These are phyloP conservation scores for Cavia porcellus DNA, from an alignment of 2,113 vertebrate species.

Conservation along the genomic window DNA sequence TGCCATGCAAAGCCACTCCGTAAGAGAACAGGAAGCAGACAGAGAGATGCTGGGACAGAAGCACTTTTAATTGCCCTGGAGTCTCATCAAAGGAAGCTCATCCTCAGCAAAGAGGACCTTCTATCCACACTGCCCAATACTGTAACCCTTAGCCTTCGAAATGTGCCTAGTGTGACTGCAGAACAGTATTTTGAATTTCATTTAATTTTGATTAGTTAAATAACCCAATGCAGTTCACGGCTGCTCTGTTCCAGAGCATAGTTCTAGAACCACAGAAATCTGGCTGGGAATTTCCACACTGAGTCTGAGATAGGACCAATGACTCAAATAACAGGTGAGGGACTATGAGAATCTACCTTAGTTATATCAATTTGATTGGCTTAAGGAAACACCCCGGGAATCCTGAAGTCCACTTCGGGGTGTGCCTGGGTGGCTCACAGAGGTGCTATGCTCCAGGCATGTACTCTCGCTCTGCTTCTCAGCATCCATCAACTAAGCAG, in stretches of 20 bases:
- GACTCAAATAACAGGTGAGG: neutral
- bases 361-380: neutral
- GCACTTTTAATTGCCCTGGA: neutral
- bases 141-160: neutral
- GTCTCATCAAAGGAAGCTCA: neutral
- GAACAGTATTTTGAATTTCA: neutral
- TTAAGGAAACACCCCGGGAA: neutral
- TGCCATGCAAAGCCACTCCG: neutral
- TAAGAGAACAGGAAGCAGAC: neutral
- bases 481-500: neutral
- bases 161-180: neutral
- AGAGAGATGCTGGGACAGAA: neutral
- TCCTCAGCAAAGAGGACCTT: neutral
- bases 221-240: neutral
- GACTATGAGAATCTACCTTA: neutral
- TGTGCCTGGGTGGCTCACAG: neutral
- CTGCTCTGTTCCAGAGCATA: neutral
- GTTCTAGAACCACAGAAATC: neutral
- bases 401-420: neutral
- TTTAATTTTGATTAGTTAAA: slow-evolving; percentile 40
- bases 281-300: neutral
- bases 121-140: neutral
- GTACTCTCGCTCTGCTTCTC: neutral
- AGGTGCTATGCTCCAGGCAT: neutral
- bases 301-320: neutral